phyloP scores from a whole-genome alignment of 2,113 vertebrate genomes.

The Callipepla californica region DNA sequence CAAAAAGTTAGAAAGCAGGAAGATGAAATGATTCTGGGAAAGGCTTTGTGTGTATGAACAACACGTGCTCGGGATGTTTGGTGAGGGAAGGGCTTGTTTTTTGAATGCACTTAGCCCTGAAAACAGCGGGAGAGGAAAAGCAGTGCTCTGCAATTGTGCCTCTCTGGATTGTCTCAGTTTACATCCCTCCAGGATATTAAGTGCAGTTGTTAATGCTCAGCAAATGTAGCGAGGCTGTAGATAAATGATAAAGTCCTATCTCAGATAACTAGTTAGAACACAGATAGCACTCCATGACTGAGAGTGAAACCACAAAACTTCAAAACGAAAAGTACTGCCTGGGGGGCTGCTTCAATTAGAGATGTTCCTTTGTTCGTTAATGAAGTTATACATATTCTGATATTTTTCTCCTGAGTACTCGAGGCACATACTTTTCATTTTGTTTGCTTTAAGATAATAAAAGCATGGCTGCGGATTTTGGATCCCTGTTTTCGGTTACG shows the following conservation, averaged over 20 bases:
- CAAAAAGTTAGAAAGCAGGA: background rate
- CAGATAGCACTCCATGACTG: background rate
- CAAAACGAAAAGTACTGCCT: background rate
- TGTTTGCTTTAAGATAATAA: background rate
- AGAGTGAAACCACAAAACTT: background rate
- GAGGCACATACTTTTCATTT: background rate
- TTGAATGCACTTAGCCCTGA: background rate
- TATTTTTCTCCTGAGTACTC: background rate
- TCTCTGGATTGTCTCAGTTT: background rate
- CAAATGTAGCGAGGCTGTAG: background rate
- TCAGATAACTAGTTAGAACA: background rate
- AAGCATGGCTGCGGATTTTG: background rate
- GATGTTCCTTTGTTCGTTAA: background rate
- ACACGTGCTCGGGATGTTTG: accelerated
- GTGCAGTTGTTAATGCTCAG: background rate
- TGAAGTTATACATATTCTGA: background rate
- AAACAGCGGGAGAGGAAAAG: background rate
- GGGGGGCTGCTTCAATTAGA: background rate
- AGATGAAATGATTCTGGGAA: background rate
- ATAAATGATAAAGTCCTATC: background rate
- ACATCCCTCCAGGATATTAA: background rate
- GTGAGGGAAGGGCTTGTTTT: background rate
- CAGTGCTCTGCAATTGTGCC: background rate
- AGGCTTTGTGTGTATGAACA: background rate
- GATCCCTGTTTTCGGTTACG: background rate